These are phyloP conservation scores for Axis porcinus DNA, from an alignment of 2,113 vertebrate species.

Conservation along the genomic window DNA sequence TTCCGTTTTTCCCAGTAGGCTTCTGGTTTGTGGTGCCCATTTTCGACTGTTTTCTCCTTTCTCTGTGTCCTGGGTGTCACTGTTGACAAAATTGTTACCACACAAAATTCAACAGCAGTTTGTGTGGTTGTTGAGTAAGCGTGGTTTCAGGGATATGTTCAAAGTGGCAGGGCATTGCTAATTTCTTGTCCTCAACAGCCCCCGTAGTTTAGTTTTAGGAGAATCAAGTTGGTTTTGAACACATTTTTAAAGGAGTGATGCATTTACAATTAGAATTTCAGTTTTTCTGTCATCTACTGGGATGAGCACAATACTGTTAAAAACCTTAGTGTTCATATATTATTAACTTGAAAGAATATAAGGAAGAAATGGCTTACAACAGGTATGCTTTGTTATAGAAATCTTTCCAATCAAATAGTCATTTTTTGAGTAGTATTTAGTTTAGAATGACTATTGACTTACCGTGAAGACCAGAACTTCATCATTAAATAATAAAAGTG, in stretches of 20 bases:
- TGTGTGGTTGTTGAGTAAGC: background rate
- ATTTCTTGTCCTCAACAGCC: background rate
- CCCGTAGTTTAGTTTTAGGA: background rate
- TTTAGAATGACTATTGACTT: background rate
- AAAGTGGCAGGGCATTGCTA: background rate
- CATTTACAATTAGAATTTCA: constrained; percentile 40
- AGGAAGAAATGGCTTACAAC: background rate
- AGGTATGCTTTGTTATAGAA: background rate
- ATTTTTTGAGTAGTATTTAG: constrained; percentile 7
- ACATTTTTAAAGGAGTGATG: background rate
- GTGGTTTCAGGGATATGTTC: constrained; percentile 13
- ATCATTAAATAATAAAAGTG: background rate
- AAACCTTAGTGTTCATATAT: background rate
- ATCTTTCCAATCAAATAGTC: background rate
- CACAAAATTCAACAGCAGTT: background rate
- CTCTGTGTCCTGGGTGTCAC: background rate
- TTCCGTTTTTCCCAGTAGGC: background rate
- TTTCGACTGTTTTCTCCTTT: background rate
- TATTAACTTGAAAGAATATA: constrained; percentile 3
- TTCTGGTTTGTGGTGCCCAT: background rate
- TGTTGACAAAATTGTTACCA: background rate
- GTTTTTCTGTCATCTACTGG: background rate
- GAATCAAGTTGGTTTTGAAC: background rate
- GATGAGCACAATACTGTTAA: background rate
- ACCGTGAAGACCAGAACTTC: background rate